These are phyloP conservation scores for Neria commutata DNA, from an alignment of 2,888 invertebrate species.

Conservation along the genomic window DNA sequence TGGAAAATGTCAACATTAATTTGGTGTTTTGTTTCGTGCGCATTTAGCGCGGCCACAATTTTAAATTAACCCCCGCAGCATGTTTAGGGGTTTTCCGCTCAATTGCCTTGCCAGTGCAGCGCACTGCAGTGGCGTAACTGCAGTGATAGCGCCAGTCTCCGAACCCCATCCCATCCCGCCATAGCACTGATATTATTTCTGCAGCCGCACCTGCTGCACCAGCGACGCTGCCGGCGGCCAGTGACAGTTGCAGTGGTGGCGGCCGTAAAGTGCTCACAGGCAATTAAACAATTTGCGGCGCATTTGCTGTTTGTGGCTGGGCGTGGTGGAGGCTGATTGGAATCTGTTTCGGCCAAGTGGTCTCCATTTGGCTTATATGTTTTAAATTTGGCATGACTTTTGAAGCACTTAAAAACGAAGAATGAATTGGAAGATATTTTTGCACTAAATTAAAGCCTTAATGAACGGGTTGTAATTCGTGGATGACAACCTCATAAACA, in stretches of 20 bases:
- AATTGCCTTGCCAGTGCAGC: constrained; percentile 47
- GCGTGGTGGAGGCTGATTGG: not conserved
- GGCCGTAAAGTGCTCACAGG: not conserved
- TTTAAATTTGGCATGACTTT: too few relatives aligned
- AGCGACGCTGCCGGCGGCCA: too few relatives aligned
- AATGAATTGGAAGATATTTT: too few relatives aligned
- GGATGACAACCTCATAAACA: too few relatives aligned
- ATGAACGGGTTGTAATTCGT: too few relatives aligned
- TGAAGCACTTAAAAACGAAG: too few relatives aligned
- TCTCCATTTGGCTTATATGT: too few relatives aligned
- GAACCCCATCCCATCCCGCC: not conserved
- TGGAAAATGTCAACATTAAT: constrained; percentile 58
- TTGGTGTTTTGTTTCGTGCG: constrained; percentile 54
- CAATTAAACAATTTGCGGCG: constrained; percentile 12
- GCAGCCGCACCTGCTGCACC: constrained; percentile 40
- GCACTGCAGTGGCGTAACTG: constrained; percentile 34
- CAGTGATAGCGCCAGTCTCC: constrained; percentile 19
- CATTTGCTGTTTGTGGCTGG: not conserved
- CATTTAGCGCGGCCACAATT: constrained; percentile 51
- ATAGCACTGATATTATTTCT: not conserved
- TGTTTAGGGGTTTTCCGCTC: constrained; percentile 58
- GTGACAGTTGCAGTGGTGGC: not conserved
- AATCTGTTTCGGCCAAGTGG: not conserved
- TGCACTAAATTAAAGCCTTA: too few relatives aligned
- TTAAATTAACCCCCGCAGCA: constrained; percentile 58